These are phyloP conservation scores for Bombus ignitus DNA, from an alignment of 1,140 invertebrate genomes.

Conservation along the genomic window DNA sequence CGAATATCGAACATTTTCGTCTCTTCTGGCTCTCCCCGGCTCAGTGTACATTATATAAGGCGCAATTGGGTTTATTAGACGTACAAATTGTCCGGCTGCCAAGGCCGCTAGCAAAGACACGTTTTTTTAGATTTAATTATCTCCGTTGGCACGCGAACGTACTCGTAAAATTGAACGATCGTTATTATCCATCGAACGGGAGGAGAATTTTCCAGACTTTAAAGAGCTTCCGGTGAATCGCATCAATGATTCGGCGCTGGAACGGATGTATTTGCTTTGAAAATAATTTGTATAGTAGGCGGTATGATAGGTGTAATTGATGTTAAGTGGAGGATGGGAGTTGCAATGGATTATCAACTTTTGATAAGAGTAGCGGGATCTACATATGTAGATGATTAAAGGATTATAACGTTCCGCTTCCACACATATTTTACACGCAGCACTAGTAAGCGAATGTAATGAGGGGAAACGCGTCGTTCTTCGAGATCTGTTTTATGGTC, in stretches of 20 bases:
- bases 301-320: too few relatives aligned
- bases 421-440: too few relatives aligned
- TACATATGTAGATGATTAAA: too few relatives aligned
- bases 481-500: too few relatives aligned
- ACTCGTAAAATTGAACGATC: conserved; percentile 6
- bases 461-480: too few relatives aligned
- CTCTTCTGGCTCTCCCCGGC: background rate
- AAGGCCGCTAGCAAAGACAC: background rate
- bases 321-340: too few relatives aligned
- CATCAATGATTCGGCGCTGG: background rate
- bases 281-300: too few relatives aligned
- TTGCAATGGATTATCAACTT: too few relatives aligned
- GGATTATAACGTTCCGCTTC: too few relatives aligned
- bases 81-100: conserved; percentile 43
- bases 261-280: background rate
- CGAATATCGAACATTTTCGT: conserved; percentile 24
- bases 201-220: background rate
- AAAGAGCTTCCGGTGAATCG: background rate
- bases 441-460: too few relatives aligned
- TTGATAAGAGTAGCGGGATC: too few relatives aligned
- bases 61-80: conserved; percentile 45
- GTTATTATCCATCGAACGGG: background rate
- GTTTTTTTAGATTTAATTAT: conserved; percentile 26
- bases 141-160: background rate
- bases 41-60: conserved; percentile 31